These are phyloP conservation scores for Scaptomyza reducta DNA, from an alignment of 2,888 invertebrate species.

Conservation along the genomic window DNA sequence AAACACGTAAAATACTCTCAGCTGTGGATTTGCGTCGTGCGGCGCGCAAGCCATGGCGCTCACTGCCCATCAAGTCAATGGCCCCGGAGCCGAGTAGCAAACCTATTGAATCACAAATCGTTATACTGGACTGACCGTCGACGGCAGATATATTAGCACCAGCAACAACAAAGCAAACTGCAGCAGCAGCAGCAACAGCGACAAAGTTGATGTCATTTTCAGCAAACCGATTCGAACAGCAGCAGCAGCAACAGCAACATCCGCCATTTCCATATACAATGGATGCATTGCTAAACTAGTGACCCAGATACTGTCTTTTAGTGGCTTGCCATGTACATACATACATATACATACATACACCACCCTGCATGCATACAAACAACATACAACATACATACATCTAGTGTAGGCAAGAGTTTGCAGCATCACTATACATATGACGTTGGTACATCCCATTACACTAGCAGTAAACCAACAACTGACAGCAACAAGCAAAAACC, in stretches of 20 bases:
- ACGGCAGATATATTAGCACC: slow-evolving; percentile 70
- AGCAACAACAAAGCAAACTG: slow-evolving; percentile 35
- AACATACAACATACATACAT: slow-evolving; percentile 46
- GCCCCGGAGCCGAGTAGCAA: slow-evolving; percentile 78
- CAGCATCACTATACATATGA: slow-evolving; percentile 63
- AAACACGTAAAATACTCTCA: slow-evolving; percentile 92
- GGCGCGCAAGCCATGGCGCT: slow-evolving; percentile 93
- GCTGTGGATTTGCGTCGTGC: slow-evolving; percentile 92
- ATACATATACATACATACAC: slow-evolving; percentile 18
- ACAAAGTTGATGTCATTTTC: slow-evolving; percentile 66
- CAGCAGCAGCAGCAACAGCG: slow-evolving; percentile 39
- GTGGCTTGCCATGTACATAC: slow-evolving; percentile 79
- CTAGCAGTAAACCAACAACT: slow-evolving; percentile 41
- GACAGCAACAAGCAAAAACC: slow-evolving; percentile 45
- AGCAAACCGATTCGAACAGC: slow-evolving; percentile 68
- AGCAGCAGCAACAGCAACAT: slow-evolving; percentile 75
- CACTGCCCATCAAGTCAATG: slow-evolving; percentile 85
- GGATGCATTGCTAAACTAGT: slow-evolving; percentile 87
- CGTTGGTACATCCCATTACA: slow-evolving; percentile 46
- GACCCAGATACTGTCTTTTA: slow-evolving; percentile 55
- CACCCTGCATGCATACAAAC: slow-evolving; percentile 40
- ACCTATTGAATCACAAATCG: slow-evolving; percentile 88
- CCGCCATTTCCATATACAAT: slow-evolving; percentile 87
- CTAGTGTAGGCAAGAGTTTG: slow-evolving; percentile 63
- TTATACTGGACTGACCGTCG: slow-evolving; percentile 89